Evolutionary conservation across 2,888 invertebrate species (phyloP).

Genomic region (Oscheius myriophilus): DNA sequence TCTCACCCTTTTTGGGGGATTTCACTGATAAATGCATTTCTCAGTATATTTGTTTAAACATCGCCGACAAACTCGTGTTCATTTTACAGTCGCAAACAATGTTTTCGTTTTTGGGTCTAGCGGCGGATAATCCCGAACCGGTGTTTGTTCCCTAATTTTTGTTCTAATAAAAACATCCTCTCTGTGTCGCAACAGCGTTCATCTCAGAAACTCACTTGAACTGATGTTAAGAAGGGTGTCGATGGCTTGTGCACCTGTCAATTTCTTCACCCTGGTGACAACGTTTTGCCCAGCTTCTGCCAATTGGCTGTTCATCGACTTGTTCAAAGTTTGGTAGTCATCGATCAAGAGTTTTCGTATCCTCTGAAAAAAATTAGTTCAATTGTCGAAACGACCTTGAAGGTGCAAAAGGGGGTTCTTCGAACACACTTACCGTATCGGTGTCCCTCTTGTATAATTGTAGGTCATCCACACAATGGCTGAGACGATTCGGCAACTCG

Average conservation of each 20-base stretch:
- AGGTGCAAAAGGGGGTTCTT: slow-evolving; percentile 11
- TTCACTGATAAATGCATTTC: too few species aligned
- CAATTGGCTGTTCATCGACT: slow-evolving; percentile 52
- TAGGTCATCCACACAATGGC: slow-evolving; percentile 67
- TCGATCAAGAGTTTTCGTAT: slow-evolving; percentile 64
- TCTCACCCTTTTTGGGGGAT: too few species aligned
- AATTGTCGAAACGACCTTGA: slow-evolving; percentile 11
- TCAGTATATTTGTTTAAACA: background rate
- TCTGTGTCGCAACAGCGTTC: background rate
- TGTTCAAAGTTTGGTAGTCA: slow-evolving; percentile 61
- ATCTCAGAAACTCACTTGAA: slow-evolving; percentile 31
- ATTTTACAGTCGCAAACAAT: background rate
- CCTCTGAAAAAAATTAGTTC: slow-evolving; percentile 51
- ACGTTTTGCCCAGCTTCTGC: slow-evolving; percentile 50
- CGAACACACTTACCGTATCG: slow-evolving; percentile 49
- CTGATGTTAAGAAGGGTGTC: slow-evolving; percentile 58
- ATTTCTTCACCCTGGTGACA: slow-evolving; percentile 59
- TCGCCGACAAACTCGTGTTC: background rate
- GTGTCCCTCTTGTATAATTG: slow-evolving; percentile 66
- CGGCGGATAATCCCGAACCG: background rate
- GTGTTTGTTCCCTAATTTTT: background rate
- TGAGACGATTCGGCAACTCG: slow-evolving; percentile 64
- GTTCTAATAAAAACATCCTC: background rate
- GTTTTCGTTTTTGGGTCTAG: background rate
- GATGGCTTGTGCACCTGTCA: slow-evolving; percentile 62